Percentiles rank a stretch among this genome's conserved stretches.
phyloP scores from a whole-genome alignment of 2,888 invertebrate genomes.

The Gryllus longicercus region DNA sequence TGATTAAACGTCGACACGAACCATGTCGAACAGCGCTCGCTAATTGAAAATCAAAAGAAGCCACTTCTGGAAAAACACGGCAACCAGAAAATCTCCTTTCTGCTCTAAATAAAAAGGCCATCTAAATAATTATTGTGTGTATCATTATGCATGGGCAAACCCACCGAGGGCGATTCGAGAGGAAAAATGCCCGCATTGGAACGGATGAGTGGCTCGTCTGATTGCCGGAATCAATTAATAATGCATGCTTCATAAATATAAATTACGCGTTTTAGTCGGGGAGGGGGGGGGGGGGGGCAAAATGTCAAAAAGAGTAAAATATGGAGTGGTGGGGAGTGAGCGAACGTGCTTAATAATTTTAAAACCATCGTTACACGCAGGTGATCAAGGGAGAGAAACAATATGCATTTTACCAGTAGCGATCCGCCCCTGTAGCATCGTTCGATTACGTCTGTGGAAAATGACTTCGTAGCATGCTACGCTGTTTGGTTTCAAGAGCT shows the following conservation, averaged over 20 bases:
- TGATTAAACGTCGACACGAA: not conserved
- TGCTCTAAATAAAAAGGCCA: too few species aligned
- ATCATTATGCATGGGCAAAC: conserved; percentile 1
- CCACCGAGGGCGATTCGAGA: not conserved
- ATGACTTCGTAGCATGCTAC: too few species aligned
- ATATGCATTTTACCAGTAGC: not conserved
- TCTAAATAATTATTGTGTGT: too few species aligned
- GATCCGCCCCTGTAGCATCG: too few species aligned
- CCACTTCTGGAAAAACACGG: too few species aligned
- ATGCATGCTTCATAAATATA: conserved; percentile 17
- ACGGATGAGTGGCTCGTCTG: not conserved
- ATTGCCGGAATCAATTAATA: conserved; percentile 17
- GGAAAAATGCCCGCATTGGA: not conserved
- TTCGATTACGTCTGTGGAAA: too few species aligned
- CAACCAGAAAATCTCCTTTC: too few species aligned
- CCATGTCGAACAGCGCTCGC: not conserved
- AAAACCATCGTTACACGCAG: not conserved
- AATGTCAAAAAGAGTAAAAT: conserved; percentile 6
- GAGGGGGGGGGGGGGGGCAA: not conserved
- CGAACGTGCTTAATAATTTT: not conserved
- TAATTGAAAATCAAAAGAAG: not conserved
- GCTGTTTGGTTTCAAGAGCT: too few species aligned
- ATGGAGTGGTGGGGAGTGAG: not conserved
- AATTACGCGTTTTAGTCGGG: not conserved
- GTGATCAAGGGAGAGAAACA: not conserved